These are phyloP conservation scores for Characodon lateralis DNA, from an alignment of 2,797 vertebrate genomes.

Conservation along the genomic window DNA sequence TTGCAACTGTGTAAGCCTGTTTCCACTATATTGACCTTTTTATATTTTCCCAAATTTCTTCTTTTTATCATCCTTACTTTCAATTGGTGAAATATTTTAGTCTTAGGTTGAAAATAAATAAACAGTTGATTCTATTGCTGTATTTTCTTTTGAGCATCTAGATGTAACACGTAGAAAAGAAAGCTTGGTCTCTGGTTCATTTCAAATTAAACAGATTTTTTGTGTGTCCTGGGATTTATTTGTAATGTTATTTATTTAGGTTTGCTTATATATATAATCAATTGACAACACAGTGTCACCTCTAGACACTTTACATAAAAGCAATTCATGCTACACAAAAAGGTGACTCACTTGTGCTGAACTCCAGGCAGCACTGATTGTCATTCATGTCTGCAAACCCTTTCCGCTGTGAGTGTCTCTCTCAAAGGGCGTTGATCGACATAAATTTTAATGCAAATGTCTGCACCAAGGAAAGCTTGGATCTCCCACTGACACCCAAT, in stretches of 20 bases:
- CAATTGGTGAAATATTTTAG: background rate
- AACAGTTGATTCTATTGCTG: background rate
- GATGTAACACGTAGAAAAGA: background rate
- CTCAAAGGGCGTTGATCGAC: constrained; percentile 19
- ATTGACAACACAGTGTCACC: background rate
- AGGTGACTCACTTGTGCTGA: background rate
- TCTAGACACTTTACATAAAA: background rate
- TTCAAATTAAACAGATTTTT: background rate
- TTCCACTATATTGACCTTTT: background rate
- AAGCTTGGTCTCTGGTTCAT: background rate
- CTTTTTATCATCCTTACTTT: background rate
- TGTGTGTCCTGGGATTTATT: background rate
- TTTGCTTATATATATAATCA: background rate
- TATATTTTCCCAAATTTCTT: background rate
- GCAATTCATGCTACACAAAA: background rate
- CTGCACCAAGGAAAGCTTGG: constrained; percentile 1
- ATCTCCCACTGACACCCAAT: background rate
- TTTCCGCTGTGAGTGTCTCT: background rate
- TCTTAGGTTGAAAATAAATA: background rate
- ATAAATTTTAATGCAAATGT: constrained; percentile 17
- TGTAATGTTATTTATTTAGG: background rate
- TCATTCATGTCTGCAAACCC: background rate
- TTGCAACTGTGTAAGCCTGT: background rate
- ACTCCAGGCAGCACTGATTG: background rate
- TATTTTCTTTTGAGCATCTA: background rate